Percentiles rank a stretch among this genome's conserved stretches.
These are phyloP conservation scores for Tenebrio molitor DNA, from an alignment of 1,140 invertebrate species.

Conservation along the genomic window DNA sequence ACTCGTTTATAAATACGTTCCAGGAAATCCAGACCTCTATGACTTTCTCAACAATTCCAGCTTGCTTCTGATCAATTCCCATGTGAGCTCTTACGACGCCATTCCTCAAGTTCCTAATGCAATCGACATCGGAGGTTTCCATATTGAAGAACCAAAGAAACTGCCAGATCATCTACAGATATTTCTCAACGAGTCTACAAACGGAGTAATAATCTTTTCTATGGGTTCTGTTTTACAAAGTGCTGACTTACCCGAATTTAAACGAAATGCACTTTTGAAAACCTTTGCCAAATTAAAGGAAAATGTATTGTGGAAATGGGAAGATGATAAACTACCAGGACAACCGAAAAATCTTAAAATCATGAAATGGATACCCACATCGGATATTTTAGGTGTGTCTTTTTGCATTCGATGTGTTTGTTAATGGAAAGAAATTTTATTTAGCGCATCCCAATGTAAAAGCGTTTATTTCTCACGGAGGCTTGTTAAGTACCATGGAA, in stretches of 20 bases:
- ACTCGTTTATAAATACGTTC: conserved; percentile 4
- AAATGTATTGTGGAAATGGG: conserved; percentile 71
- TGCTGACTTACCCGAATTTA: conserved; percentile 62
- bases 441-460: conserved; percentile 59
- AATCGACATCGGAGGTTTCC: conserved; percentile 63
- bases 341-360: conserved; percentile 68
- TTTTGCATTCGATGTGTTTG: background rate
- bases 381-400: conserved; percentile 70
- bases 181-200: conserved; percentile 66
- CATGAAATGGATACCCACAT: conserved; percentile 72
- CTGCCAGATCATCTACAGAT: conserved; percentile 67
- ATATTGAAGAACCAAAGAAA: conserved; percentile 62
- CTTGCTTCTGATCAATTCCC: conserved; percentile 51
- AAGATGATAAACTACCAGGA: conserved; percentile 66
- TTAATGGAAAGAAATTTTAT: conserved; percentile 19
- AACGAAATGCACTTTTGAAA: conserved; percentile 64
- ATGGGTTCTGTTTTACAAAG: conserved; percentile 68
- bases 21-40: conserved; percentile 4
- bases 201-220: conserved; percentile 69
- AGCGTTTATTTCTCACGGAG: too few species aligned
- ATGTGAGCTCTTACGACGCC: conserved; percentile 52
- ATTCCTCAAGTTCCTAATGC: conserved; percentile 67
- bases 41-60: conserved; percentile 42
- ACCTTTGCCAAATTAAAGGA: conserved; percentile 68
- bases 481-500: conserved; percentile 64